Percentiles rank a stretch among this genome's conserved stretches.
Conservation (phyloP, 2,797 vertebrate species). For the Rhynchonycteris naso region DNA sequence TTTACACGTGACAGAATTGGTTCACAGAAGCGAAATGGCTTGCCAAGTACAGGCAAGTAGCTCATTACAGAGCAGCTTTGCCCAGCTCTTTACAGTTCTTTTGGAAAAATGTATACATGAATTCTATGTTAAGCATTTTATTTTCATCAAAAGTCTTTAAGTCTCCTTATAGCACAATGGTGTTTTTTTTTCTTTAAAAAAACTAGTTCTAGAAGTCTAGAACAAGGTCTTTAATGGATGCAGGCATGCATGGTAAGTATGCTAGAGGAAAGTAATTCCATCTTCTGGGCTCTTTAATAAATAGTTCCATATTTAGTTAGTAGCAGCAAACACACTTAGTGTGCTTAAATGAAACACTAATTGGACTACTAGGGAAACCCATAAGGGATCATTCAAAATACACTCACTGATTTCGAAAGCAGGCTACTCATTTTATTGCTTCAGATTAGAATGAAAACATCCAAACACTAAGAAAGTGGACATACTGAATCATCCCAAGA, state of each 20-base stretch:
- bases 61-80: neutral
- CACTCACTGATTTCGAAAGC: neutral
- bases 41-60: neutral
- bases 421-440: neutral
- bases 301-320: neutral
- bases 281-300: neutral
- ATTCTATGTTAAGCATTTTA: neutral
- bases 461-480: neutral
- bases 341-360: conserved; percentile 6
- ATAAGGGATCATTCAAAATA: neutral
- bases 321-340: neutral
- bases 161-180: neutral
- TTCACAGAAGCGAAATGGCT: neutral
- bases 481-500: neutral
- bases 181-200: neutral
- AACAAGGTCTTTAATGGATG: neutral
- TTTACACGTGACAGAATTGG: neutral
- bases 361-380: neutral
- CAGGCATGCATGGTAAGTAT: neutral
- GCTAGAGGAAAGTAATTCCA: neutral
- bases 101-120: neutral
- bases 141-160: neutral
- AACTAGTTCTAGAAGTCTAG: neutral
- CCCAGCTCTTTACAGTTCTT: neutral
- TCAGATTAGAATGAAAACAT: neutral